Percentiles rank a stretch among this genome's conserved stretches.
These are phyloP conservation scores for Hydractinia symbiolongicarpus DNA, from an alignment of 30 jellyfish, hydroid and myxozoan genomes.

Conservation along the genomic window DNA sequence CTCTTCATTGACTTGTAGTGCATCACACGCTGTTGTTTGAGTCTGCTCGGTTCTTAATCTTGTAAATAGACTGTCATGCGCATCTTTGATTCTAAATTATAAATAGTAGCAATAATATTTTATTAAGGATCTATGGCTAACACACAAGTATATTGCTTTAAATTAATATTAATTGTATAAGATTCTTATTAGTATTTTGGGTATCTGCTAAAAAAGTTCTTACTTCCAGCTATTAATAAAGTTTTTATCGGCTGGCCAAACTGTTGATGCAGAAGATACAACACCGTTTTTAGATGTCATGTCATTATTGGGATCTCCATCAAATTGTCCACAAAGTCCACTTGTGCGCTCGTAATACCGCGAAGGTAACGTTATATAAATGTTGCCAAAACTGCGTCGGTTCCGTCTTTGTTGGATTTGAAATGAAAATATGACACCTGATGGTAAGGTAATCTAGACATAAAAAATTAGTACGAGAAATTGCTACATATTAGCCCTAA, in stretches of 20 bases:
- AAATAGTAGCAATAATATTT: too few species aligned
- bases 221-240: slow-evolving; percentile 15
- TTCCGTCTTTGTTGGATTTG: neutral
- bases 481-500: neutral
- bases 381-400: slow-evolving; percentile 13
- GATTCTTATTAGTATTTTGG: too few species aligned
- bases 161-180: too few species aligned
- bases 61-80: too few species aligned
- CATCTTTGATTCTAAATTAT: too few species aligned
- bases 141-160: too few species aligned
- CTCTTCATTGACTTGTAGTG: slow-evolving; percentile 1
- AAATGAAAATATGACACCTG: neutral
- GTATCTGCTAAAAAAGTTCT: neutral
- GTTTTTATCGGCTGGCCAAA: slow-evolving; percentile 6
- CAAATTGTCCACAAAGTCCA: slow-evolving; percentile 32
- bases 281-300: slow-evolving; percentile 1
- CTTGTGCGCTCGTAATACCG: slow-evolving; percentile 9
- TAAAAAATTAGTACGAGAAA: neutral
- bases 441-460: neutral
- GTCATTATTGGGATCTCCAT: slow-evolving; percentile 7
- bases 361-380: slow-evolving; percentile 15
- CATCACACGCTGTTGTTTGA: slow-evolving; percentile 1
- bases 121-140: too few species aligned
- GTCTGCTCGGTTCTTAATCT: neutral
- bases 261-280: neutral